These are phyloP conservation scores for Criorhina ranunculi DNA, from an alignment of 2,888 invertebrate genomes.

Conservation along the genomic window DNA sequence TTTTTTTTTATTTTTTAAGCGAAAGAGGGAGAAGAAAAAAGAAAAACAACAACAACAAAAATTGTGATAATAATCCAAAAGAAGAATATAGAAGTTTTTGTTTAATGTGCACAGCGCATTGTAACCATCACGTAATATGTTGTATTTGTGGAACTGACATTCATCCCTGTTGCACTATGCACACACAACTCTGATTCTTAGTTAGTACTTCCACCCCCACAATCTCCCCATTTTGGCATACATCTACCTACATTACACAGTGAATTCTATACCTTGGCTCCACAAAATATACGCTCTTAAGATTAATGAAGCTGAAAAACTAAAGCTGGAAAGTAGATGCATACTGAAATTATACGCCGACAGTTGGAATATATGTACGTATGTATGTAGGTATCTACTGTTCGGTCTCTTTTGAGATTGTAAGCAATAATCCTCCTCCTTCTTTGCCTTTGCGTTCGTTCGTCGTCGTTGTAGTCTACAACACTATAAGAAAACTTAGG, in stretches of 20 bases:
- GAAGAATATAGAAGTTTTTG: constrained; percentile 1
- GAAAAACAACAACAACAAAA: neutral
- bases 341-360: constrained; percentile 68
- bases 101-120: constrained; percentile 34
- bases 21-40: neutral
- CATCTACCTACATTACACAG: too few relatives aligned
- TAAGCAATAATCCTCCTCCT: constrained; percentile 56
- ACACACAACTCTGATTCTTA: constrained; percentile 15
- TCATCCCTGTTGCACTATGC: constrained; percentile 4
- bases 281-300: constrained; percentile 29
- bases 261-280: neutral
- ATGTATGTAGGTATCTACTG: too few relatives aligned
- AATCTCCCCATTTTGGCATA: neutral
- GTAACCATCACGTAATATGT: constrained; percentile 27
- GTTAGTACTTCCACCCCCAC: constrained; percentile 38
- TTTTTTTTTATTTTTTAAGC: constrained; percentile 1
- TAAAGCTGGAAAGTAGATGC: constrained; percentile 62
- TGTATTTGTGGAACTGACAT: constrained; percentile 12
- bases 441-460: neutral
- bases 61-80: constrained; percentile 17
- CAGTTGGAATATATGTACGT: constrained; percentile 67
- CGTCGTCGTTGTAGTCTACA: neutral
- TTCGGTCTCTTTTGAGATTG: constrained; percentile 61
- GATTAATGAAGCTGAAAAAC: constrained; percentile 73
- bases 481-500: constrained; percentile 28